Percentiles rank a stretch among this genome's conserved stretches.
These are phyloP conservation scores for Trinorchestia longiramus DNA, from an alignment of 1,140 invertebrate species.

Conservation along the genomic window DNA sequence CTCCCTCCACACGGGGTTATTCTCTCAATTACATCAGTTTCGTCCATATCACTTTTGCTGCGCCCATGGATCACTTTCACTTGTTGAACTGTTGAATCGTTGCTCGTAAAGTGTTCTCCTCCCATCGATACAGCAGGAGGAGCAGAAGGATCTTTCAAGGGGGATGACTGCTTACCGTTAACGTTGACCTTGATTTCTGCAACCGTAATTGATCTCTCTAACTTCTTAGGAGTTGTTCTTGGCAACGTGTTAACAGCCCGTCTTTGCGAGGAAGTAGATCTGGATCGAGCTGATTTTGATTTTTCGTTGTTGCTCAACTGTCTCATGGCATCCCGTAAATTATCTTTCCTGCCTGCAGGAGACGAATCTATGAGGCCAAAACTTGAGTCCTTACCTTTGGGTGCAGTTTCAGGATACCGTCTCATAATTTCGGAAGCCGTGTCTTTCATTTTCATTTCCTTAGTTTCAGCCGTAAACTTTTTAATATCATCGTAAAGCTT, in stretches of 20 bases:
- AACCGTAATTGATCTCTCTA: constrained; percentile 31
- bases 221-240: neutral
- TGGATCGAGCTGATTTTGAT: neutral
- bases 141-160: neutral
- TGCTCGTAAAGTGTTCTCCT: neutral
- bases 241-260: constrained; percentile 32
- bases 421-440: neutral
- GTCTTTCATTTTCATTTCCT: constrained; percentile 34
- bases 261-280: neutral
- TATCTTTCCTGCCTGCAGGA: neutral
- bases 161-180: neutral
- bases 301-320: neutral
- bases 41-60: constrained; percentile 1
- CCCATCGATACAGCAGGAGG: neutral
- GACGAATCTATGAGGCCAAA: neutral
- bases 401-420: neutral
- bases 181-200: constrained; percentile 37
- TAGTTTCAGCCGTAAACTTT: constrained; percentile 41
- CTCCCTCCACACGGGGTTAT: neutral
- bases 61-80: neutral
- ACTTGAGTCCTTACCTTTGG: neutral
- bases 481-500: constrained; percentile 40
- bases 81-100: neutral
- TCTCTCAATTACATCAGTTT: neutral
- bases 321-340: neutral